Conservation (phyloP, 2,888 invertebrate genomes). For the Drosophila phalerata region DNA sequence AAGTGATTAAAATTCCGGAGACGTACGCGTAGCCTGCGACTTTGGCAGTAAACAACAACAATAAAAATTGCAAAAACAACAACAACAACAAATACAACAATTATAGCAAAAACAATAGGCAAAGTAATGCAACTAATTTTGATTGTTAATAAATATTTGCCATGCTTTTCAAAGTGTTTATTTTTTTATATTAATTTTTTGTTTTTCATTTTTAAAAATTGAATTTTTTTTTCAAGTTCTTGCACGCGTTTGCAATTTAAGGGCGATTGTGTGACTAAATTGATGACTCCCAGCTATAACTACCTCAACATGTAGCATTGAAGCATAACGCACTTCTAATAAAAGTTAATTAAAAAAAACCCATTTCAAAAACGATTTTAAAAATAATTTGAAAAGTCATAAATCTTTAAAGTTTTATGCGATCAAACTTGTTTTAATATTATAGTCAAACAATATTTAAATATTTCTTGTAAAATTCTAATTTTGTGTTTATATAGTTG, state of each 20-base stretch:
- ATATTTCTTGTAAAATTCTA: neutral
- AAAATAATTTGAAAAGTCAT: slow-evolving; percentile 1
- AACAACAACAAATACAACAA: slow-evolving; percentile 7
- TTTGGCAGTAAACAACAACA: slow-evolving; percentile 32
- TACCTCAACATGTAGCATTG: neutral
- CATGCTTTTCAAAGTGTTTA: slow-evolving; percentile 62
- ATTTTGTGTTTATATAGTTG: neutral
- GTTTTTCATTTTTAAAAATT: slow-evolving; percentile 6
- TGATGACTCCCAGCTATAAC: slow-evolving; percentile 5
- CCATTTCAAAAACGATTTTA: neutral
- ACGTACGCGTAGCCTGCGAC: slow-evolving; percentile 39
- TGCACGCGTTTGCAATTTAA: slow-evolving; percentile 31
- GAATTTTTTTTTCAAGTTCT: slow-evolving; percentile 25
- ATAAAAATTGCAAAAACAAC: neutral
- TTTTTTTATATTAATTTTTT: slow-evolving; percentile 11
- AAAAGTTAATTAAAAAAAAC: neutral
- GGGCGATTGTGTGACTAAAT: slow-evolving; percentile 10
- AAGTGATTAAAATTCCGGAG: slow-evolving; percentile 62
- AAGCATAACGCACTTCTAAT: slow-evolving; percentile 5
- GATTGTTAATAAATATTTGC: slow-evolving; percentile 51
- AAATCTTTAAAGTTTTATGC: neutral
- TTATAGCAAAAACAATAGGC: slow-evolving; percentile 26
- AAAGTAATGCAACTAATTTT: slow-evolving; percentile 34
- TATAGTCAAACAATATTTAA: neutral
- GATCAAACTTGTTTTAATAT: no score